Evolutionary conservation across 2,888 invertebrate genomes (phyloP).

Genomic region (Caenorhabditis sp.): DNA sequence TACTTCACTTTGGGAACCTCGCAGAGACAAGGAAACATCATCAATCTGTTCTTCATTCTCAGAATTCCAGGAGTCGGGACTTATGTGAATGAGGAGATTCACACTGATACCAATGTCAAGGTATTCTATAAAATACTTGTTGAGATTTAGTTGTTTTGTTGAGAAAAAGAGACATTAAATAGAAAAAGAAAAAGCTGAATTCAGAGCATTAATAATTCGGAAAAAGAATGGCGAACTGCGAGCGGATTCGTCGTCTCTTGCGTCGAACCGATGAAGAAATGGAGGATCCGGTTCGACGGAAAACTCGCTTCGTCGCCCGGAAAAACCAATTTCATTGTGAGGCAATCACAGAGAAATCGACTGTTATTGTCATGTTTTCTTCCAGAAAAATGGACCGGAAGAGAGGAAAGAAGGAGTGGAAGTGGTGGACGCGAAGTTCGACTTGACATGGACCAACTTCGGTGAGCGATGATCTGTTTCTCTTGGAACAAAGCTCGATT

Average conservation of each 20-base stretch:
- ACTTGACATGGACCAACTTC: conserved; percentile 87
- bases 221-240: conserved; percentile 86
- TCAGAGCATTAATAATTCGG: conserved; percentile 65
- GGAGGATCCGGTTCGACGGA: conserved; percentile 88
- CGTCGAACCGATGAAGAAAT: conserved; percentile 88
- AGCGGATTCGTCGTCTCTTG: conserved; percentile 88
- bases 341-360: conserved; percentile 1
- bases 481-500: conserved; percentile 16
- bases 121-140: conserved; percentile 39
- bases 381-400: conserved; percentile 64
- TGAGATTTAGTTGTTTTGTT: too few relatives aligned
- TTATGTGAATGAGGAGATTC: conserved; percentile 83
- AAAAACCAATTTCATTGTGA: conserved; percentile 38
- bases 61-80: conserved; percentile 88
- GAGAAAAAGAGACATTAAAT: too few relatives aligned
- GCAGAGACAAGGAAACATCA: conserved; percentile 74
- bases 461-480: conserved; percentile 79
- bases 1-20: conserved; percentile 79
- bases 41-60: conserved; percentile 79
- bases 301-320: conserved; percentile 85
- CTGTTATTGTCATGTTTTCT: conserved; percentile 16
- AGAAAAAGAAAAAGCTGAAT: too few relatives aligned
- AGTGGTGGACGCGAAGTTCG: conserved; percentile 86
- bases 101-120: conserved; percentile 75
- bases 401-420: conserved; percentile 34